phyloP scores from a whole-genome alignment of 1,140 invertebrate genomes.

The Meloidogyne floridensis region DNA sequence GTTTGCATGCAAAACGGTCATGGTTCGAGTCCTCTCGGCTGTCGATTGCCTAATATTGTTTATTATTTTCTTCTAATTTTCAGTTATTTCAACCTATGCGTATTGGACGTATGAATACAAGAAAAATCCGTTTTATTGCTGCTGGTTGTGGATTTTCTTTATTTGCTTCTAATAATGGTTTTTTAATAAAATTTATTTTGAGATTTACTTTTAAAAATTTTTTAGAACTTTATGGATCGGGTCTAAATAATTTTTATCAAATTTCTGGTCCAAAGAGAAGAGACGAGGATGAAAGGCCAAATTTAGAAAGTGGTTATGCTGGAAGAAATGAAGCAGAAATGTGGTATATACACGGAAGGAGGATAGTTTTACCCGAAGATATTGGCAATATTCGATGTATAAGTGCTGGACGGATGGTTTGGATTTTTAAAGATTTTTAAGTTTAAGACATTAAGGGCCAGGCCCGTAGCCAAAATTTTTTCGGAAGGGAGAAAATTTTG shows the following conservation, averaged over 20 bases:
- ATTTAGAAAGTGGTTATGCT: conserved; percentile 21
- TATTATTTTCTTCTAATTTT: neutral
- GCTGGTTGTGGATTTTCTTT: conserved; percentile 63
- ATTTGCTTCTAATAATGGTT: conserved; percentile 51
- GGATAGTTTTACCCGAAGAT: conserved; percentile 18
- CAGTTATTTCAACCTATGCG: conserved; percentile 44
- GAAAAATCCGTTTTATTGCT: conserved; percentile 52
- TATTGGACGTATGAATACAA: conserved; percentile 50
- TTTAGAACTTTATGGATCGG: conserved; percentile 53
- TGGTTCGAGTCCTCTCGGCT: too few relatives aligned
- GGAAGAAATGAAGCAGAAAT: conserved; percentile 9
- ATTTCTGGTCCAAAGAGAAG: conserved; percentile 49
- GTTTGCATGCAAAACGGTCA: neutral
- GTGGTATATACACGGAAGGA: conserved; percentile 32
- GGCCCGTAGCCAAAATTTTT: too few relatives aligned
- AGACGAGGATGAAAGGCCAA: conserved; percentile 32
- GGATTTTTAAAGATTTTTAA: neutral
- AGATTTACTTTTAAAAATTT: neutral
- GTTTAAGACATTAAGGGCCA: neutral
- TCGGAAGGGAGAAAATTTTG: too few relatives aligned
- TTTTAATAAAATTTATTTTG: neutral
- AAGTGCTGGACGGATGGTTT: conserved; percentile 22
- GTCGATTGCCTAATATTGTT: neutral
- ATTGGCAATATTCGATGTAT: conserved; percentile 13
- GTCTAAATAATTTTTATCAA: conserved; percentile 60